Base-by-base conservation (phyloP, 1,140 invertebrate genomes). In the Muscidifurax raptorellus region DNA sequence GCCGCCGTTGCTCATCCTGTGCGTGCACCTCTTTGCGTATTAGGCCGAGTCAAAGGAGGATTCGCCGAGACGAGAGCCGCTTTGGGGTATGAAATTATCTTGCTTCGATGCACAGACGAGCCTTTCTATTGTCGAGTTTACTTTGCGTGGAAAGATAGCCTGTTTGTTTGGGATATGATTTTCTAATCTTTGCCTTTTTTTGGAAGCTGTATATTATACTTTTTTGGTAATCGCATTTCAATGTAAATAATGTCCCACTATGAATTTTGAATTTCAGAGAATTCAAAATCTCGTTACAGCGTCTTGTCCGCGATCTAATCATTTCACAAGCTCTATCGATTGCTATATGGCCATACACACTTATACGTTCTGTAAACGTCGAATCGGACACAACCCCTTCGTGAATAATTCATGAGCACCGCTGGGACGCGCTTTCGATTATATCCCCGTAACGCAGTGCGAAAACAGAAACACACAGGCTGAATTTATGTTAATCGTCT, bases 21-120 rank as follows among this genome's bases (percentile, higher is more conserved):
- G 36, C 13, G n/a, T 72, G 13, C n/a, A 59, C 30, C 44, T 79
- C 76, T 84, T 71, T 84, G 66, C 75, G 28, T 32, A 71, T 83
- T 77, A 78, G 15, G 28, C 13, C 64, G 22, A 84, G 76, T 84
- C 76, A 84, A 84, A 84, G 82, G 76, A 84, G 64, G 30, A 64
- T 71, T 52, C 13, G 47, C 18, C 5, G 44, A 13, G n/a, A 22
- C n/a, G 15, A 3, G 59, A 15, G 5, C 52, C 2, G 59, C 32
- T 27, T 72, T 40, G 27, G 10, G 36, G 40, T 27, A 79, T 74
- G 66, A 78, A 83, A 83, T 83, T 83, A 78, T 79, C 64, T 84
- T 84, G 76, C 82, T 84, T 59, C 44, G 76, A 10, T 32, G 77
- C 59, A 0, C n/a, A 25, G 27, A 67, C 25, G n/a, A 67, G 13